phyloP scores from a whole-genome alignment of 2,888 invertebrate species.

The Polylopha cassiicola region DNA sequence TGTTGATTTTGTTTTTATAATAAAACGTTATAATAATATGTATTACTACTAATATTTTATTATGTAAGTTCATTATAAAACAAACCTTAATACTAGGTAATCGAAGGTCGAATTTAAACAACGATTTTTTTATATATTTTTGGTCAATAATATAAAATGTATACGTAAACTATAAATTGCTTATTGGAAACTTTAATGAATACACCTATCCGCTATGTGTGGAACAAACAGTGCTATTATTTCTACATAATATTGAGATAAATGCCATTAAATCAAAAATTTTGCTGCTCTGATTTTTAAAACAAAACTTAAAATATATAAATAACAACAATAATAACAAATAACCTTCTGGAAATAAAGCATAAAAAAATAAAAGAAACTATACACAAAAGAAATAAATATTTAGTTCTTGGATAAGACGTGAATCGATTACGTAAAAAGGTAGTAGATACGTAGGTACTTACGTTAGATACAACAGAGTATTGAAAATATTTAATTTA shows the following conservation, averaged over 20 bases:
- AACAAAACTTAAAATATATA: slow-evolving; percentile 19
- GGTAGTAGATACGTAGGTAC: too few species aligned
- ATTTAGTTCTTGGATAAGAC: too few species aligned
- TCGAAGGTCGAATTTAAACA: slow-evolving; percentile 36
- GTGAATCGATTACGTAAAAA: too few species aligned
- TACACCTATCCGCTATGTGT: slow-evolving; percentile 33
- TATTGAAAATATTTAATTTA: slow-evolving; percentile 6
- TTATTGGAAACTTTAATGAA: slow-evolving; percentile 7
- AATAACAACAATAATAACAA: slow-evolving; percentile 24
- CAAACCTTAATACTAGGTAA: slow-evolving; percentile 37
- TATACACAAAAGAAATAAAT: slow-evolving; percentile 17
- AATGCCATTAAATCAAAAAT: slow-evolving; percentile 45
- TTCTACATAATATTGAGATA: slow-evolving; percentile 37
- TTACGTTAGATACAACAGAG: not conserved
- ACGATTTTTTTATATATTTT: slow-evolving; percentile 36
- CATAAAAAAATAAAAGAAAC: slow-evolving; percentile 6
- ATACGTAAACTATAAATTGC: slow-evolving; percentile 5
- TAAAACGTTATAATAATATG: slow-evolving; percentile 4
- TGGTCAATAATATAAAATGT: slow-evolving; percentile 48
- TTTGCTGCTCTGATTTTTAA: slow-evolving; percentile 19
- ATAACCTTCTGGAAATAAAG: slow-evolving; percentile 6
- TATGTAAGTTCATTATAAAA: slow-evolving; percentile 42
- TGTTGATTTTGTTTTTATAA: too few species aligned
- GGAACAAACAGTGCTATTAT: slow-evolving; percentile 56
- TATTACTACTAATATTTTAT: slow-evolving; percentile 41